Evolutionary conservation across 2,113 vertebrate genomes (phyloP), one percentile per base, ranked within the genome.

Genomic region (Antechinus flavipes): DNA sequence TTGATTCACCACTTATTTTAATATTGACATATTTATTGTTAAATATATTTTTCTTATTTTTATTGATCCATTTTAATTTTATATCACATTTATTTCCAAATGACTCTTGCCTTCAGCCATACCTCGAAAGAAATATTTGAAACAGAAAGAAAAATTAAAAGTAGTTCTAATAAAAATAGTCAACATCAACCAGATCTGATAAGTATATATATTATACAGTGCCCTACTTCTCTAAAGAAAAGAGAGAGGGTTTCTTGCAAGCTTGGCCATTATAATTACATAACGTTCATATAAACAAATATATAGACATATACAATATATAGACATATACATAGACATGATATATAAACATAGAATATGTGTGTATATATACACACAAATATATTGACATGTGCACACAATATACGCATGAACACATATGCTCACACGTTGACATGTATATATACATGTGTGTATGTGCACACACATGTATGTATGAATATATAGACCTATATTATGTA

Each of bases 21-120:
- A 90, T 50, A 50, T 1, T 50, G 10, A 42, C 90, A 90, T 90
- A 26, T 58, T 58, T 23, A 50, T 5, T 90, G 22, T 50, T 90
- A 94, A 61, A 97, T 97, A 97, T 30, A 22, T 76, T 68, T 76
- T 76, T 84, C 68, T 84, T 84, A 84, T 84, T 84, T 84, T 84
- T 23, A 84, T 42, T 22, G n/a, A 23, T 42, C 42, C 5, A 16
- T 23, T 84, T 42, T 84, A 42, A 8, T 42, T 84, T 84, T 84
- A 42, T 1, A 23, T 84, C 19, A 42, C 19, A 84, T 42, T 84
- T 84, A 84, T 50, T 84, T 76, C 97, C 95, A 95, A 96, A 95
- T 68, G 58, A 90, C 0, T 94, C 96, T 95, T 92, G 84, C 1
- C 52, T 97, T 54, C 90, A 55, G 52, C 92, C 5, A 42, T 23